phyloP scores from a whole-genome alignment of 2,888 invertebrate genomes.

The Pachliopta kotzebuea region DNA sequence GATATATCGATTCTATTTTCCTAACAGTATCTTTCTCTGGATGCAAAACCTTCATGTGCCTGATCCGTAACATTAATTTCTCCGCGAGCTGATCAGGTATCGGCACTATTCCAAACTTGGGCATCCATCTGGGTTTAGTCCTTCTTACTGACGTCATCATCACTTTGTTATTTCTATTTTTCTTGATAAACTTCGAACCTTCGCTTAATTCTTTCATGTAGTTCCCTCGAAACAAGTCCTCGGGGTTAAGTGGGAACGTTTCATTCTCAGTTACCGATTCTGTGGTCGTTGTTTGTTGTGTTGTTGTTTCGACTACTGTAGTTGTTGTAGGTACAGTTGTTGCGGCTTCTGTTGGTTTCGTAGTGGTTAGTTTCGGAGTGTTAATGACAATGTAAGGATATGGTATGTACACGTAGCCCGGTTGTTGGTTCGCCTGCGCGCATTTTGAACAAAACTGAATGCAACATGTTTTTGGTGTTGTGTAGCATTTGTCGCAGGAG shows the following conservation, averaged over 20 bases:
- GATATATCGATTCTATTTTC: conserved; percentile 19
- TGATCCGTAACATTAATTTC: conserved; percentile 49
- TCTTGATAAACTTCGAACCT: not conserved
- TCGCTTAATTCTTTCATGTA: conserved; percentile 15
- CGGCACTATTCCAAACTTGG: conserved; percentile 59
- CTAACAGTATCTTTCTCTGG: conserved; percentile 31
- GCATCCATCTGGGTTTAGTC: conserved; percentile 49
- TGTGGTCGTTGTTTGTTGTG: conserved; percentile 18
- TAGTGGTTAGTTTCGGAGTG: conserved; percentile 7
- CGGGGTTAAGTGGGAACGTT: conserved; percentile 16
- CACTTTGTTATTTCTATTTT: conserved; percentile 38
- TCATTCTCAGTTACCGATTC: conserved; percentile 16
- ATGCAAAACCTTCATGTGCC: conserved; percentile 40
- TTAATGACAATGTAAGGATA: conserved; percentile 45
- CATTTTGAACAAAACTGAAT: conserved; percentile 38
- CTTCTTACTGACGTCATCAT: conserved; percentile 45
- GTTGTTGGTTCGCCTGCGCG: conserved; percentile 28
- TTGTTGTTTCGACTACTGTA: conserved; percentile 20
- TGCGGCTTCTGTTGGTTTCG: conserved; percentile 14
- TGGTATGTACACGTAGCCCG: conserved; percentile 42
- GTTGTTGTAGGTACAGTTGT: conserved; percentile 29
- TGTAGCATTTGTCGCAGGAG: conserved; percentile 41
- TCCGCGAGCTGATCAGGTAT: conserved; percentile 55
- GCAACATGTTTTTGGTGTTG: conserved; percentile 43
- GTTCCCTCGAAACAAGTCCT: conserved; percentile 25